Evolutionary conservation across 2,888 invertebrate species (phyloP), one percentile per base, ranked within the genome.

Genomic region (Netelia melanura): DNA sequence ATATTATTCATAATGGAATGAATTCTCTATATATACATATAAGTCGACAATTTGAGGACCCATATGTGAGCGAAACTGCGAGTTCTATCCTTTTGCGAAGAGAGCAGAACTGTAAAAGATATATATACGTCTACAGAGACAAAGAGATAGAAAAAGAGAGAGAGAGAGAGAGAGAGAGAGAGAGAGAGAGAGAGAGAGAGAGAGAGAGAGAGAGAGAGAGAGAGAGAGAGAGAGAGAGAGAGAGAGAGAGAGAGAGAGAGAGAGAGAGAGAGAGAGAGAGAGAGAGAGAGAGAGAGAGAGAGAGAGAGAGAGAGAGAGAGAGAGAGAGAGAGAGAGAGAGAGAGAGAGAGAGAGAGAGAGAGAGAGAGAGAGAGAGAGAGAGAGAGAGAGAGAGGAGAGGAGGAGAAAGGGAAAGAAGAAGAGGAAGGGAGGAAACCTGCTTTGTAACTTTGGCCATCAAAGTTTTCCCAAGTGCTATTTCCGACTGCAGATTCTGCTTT

Each of bases 381-480:
- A 64, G 64, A 52, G 17, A 64, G 64, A 67, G 43, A 72, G 62
- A 54, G 10, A 44, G 67, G n/a, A 67, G 52, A 23, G 38, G 61
- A 11, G 6, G 6, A 6, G 38, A 6, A 38, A 6, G 6, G 38
- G 6, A 6, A 9, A 43, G n/a, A 58, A 2, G 52, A 25, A 61
- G 23, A 5, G 64, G 61, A 11, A 14, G 67, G n/a, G 54, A 67
- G 25, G 25, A 62, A 82, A 62, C 17, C 75, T 70, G 75, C 62
- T 76, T 68, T 80, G 79, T 83, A 85, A 85, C 85, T 85, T 85
- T 85, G 76, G 76, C 76, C 79, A 83, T 85, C 82, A 82, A 85
- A 85, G 85, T 85, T 85, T 79, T 85, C 76, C 79, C 72, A 85
- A 85, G 82, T 85, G 80, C 83, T 76, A 83, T 83, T 83, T 82